These are phyloP conservation scores for Nematopogon swammerdamellus DNA, from an alignment of 2,888 invertebrate genomes.

Conservation along the genomic window DNA sequence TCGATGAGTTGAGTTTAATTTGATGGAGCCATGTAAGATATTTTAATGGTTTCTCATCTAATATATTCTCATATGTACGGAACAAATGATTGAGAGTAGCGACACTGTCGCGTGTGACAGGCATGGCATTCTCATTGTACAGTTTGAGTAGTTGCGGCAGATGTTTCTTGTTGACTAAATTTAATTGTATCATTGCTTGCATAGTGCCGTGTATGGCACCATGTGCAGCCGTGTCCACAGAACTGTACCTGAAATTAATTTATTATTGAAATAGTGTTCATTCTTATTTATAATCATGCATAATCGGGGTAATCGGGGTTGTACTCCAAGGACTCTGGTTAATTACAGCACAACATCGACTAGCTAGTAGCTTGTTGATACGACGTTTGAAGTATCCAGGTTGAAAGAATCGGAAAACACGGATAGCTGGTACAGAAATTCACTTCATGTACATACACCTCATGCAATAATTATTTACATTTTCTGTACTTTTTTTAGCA, in stretches of 20 bases:
- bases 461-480: too few relatives aligned
- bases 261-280: too few relatives aligned
- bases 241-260: slow-evolving; percentile 9
- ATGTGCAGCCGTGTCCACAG: slow-evolving; percentile 19
- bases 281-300: too few relatives aligned
- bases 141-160: slow-evolving; percentile 31
- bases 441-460: too few relatives aligned
- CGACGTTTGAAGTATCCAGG: too few relatives aligned
- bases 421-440: too few relatives aligned
- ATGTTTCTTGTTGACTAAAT: slow-evolving; percentile 25
- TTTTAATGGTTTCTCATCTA: slow-evolving; percentile 22
- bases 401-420: too few relatives aligned
- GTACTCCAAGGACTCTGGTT: too few relatives aligned
- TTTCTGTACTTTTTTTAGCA: too few relatives aligned
- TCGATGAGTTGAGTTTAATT: slow-evolving; percentile 18
- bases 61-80: slow-evolving; percentile 33
- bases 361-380: too few relatives aligned
- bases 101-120: slow-evolving; percentile 27
- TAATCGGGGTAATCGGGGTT: too few relatives aligned
- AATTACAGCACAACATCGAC: too few relatives aligned
- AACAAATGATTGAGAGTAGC: slow-evolving; percentile 27
- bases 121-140: slow-evolving; percentile 40
- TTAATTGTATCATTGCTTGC: slow-evolving; percentile 23
- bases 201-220: slow-evolving; percentile 31
- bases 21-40: slow-evolving; percentile 31